Conservation (phyloP, 2,797 vertebrate species). For the Gallinago solitaria region DNA sequence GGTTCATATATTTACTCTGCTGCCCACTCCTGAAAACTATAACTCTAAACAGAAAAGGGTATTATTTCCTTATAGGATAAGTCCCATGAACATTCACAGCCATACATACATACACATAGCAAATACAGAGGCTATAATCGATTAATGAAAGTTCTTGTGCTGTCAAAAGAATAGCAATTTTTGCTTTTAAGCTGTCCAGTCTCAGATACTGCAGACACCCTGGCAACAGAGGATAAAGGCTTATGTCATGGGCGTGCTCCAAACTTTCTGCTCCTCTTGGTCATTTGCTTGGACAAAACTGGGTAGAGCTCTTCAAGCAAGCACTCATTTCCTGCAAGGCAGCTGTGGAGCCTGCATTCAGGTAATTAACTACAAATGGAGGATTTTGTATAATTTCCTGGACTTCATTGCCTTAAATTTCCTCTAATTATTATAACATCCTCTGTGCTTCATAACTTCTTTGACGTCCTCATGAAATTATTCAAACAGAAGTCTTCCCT, state of each 20-base stretch:
- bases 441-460: background rate
- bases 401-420: conserved; percentile 29
- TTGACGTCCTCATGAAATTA: background rate
- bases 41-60: background rate
- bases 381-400: conserved; percentile 34
- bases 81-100: background rate
- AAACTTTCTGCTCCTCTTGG: background rate
- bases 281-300: background rate
- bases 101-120: background rate
- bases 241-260: background rate
- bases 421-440: background rate
- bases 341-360: background rate
- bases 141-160: background rate
- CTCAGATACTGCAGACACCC: background rate
- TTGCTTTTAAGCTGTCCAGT: background rate
- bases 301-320: background rate
- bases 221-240: background rate
- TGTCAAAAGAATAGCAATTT: background rate
- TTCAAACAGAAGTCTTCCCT: background rate
- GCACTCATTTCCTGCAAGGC: background rate
- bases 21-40: background rate
- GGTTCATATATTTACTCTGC: background rate
- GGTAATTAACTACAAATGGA: conserved; percentile 7
- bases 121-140: background rate
- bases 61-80: background rate